Evolutionary conservation across 2,888 invertebrate genomes (phyloP).

Genomic region (Luffia ferchaultella): DNA sequence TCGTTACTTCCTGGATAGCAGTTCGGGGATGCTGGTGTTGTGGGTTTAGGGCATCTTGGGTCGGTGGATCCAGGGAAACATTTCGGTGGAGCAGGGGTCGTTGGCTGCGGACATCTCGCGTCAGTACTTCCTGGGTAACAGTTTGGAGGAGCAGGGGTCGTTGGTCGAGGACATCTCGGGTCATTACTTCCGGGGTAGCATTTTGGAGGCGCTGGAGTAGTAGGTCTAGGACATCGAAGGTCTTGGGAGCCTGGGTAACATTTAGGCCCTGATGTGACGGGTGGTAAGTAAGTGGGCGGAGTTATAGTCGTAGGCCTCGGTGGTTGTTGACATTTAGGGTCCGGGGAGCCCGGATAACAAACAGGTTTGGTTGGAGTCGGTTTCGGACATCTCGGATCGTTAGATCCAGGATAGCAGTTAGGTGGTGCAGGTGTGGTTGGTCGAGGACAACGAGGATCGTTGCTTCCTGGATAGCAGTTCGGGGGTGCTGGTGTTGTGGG

Average conservation of each 20-base stretch:
- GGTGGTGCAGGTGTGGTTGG: constrained; percentile 22
- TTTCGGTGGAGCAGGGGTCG: constrained; percentile 15
- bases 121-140: constrained; percentile 24
- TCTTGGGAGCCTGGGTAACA: constrained; percentile 25
- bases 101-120: constrained; percentile 22
- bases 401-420: constrained; percentile 12
- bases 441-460: constrained; percentile 24
- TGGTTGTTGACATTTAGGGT: constrained; percentile 36
- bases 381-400: constrained; percentile 19
- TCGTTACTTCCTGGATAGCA: constrained; percentile 22
- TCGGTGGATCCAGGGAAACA: constrained; percentile 32
- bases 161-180: constrained; percentile 25
- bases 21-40: constrained; percentile 18
- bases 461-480: constrained; percentile 22
- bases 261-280: constrained; percentile 20
- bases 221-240: constrained; percentile 24
- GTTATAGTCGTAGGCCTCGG: constrained; percentile 23
- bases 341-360: constrained; percentile 30
- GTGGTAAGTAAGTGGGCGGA: constrained; percentile 24
- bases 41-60: constrained; percentile 24
- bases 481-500: constrained; percentile 38
- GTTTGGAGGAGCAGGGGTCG: constrained; percentile 16
- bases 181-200: constrained; percentile 33
- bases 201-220: constrained; percentile 23
- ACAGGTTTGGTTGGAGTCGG: constrained; percentile 21